These are phyloP conservation scores for Eupsilia transversa DNA, from an alignment of 2,888 invertebrate species.

Conservation along the genomic window DNA sequence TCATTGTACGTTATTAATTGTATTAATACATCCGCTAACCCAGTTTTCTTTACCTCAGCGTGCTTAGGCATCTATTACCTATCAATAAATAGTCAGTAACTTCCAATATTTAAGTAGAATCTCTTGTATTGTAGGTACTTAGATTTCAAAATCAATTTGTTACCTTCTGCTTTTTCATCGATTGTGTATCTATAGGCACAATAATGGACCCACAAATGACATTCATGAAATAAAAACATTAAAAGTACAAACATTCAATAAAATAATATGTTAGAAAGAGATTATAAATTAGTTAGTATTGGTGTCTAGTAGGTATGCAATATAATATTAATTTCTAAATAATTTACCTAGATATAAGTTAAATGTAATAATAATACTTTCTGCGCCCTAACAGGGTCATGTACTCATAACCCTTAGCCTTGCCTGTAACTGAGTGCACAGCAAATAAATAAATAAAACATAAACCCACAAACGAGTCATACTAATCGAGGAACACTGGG, in stretches of 20 bases:
- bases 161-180: neutral
- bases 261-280: no score
- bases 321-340: no score
- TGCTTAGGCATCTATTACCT: neutral
- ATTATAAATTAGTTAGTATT: no score
- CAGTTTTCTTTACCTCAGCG: conserved; percentile 8
- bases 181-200: neutral
- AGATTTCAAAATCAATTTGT: neutral
- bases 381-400: no score
- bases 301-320: no score
- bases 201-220: neutral
- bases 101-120: no score
- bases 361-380: no score
- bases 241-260: conserved; percentile 2
- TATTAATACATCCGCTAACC: conserved; percentile 45
- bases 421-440: no score
- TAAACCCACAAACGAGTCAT: conserved; percentile 14
- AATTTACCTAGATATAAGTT: no score
- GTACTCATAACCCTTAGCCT: no score
- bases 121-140: neutral
- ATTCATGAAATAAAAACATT: neutral
- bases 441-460: no score
- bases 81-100: neutral
- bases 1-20: conserved; percentile 8
- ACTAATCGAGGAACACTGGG: neutral